Conservation (phyloP, 2,888 invertebrate genomes). For the Glaucopsyche alexis region DNA sequence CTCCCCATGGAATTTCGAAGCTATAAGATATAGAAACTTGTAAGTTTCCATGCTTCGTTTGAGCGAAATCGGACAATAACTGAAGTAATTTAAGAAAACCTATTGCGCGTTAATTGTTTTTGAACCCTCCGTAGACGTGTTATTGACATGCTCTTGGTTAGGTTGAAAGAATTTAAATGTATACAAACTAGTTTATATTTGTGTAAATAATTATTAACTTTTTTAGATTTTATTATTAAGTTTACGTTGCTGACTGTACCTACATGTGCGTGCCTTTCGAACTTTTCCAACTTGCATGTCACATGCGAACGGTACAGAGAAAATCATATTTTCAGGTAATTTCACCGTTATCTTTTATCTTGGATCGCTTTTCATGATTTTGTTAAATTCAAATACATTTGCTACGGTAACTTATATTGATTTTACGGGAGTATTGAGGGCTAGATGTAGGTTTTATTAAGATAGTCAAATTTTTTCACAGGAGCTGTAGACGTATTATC, state of each 20-base stretch:
- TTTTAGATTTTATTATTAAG: no score
- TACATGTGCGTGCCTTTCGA: slow-evolving; percentile 6
- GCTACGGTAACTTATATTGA: slow-evolving; percentile 1
- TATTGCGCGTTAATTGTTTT: no score
- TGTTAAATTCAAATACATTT: slow-evolving; percentile 16
- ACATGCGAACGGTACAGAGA: slow-evolving; percentile 10
- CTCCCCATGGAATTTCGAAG: no score
- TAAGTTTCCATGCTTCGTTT: no score
- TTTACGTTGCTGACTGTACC: not conserved
- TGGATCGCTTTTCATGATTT: slow-evolving; percentile 22
- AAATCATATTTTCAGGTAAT: slow-evolving; percentile 25
- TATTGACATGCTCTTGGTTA: no score
- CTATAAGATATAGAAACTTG: no score
- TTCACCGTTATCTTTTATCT: slow-evolving; percentile 12
- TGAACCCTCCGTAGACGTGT: no score
- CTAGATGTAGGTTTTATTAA: not conserved
- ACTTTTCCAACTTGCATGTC: slow-evolving; percentile 20
- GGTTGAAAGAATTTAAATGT: no score
- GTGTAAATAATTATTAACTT: no score
- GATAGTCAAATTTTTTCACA: not conserved
- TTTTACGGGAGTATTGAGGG: not conserved
- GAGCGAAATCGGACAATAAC: no score
- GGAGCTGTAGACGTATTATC: not conserved
- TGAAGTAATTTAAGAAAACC: no score
- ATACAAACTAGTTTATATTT: no score